A percentile compares a stretch with the other conserved stretches of the same genome.
Evolutionary conservation across 2,113 vertebrate species (phyloP).

Genomic region (Hucho hucho): DNA sequence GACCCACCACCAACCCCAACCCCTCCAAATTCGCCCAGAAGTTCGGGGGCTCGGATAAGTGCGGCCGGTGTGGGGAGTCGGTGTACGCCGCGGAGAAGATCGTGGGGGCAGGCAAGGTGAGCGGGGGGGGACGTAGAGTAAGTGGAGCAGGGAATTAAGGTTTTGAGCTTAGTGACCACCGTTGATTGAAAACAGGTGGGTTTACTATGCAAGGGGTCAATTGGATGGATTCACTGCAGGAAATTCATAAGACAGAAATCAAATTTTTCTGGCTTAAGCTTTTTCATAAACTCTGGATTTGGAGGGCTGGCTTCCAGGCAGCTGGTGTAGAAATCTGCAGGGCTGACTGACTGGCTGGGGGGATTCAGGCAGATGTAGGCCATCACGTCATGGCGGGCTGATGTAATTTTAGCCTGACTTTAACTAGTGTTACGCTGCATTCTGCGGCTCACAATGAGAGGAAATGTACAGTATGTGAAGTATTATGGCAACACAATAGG

Average conservation of each 20-base stretch:
- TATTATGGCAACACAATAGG: too few species aligned
- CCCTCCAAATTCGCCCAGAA: constrained; percentile 94
- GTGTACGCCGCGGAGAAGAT: constrained; percentile 95
- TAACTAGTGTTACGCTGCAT: too few species aligned
- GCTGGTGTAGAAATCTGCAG: constrained; percentile 17
- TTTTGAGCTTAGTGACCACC: not conserved
- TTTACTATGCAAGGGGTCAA: not conserved
- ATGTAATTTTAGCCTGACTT: not conserved
- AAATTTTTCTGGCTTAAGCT: constrained; percentile 13
- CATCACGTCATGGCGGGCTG: not conserved
- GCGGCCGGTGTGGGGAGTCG: constrained; percentile 85
- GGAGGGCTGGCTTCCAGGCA: not conserved
- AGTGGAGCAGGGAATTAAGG: not conserved
- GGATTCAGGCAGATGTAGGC: constrained; percentile 22
- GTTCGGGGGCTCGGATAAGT: constrained; percentile 89
- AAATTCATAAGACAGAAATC: constrained; percentile 34
- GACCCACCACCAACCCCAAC: constrained; percentile 87
- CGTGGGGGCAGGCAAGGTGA: constrained; percentile 93
- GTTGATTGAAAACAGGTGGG: constrained; percentile 14
- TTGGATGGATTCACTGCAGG: not conserved
- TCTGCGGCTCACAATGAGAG: too few species aligned
- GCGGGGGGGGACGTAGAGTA: not conserved
- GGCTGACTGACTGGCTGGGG: constrained; percentile 1
- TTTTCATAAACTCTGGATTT: constrained; percentile 1
- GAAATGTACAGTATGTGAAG: not conserved